Evolutionary conservation across 2,797 vertebrate genomes (phyloP), one percentile per base, ranked within the genome.

Genomic region (Notolepis coatsorum): DNA sequence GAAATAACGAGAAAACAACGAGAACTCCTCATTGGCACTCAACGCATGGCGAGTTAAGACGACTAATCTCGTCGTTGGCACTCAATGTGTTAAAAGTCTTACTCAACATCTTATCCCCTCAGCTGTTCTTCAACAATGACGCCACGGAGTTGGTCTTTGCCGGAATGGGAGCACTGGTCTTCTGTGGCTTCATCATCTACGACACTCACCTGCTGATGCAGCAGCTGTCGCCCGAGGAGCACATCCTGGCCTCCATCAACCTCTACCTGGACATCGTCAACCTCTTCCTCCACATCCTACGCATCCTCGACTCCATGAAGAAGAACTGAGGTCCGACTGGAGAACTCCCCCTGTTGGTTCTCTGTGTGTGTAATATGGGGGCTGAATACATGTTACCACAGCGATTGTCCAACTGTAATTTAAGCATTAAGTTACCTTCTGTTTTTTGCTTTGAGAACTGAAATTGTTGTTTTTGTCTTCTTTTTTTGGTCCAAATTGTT

Each of bases 261-360:
- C 94, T 99, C 55, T 99, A 98, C 86, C 88, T 99, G 89, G 97
- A 99, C 83, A 90, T 98, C 61, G 91, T 98, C 84, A 98, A 96
- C 88, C 94, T 99, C 1, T 98, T 99, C 89, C 81, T 99, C 62
- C 90, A 98, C 68, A 82, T 98, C 58, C 89, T 99, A 55, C 93
- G 92, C 37, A 50, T 98, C 73, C 91, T 97, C 4, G 93, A 96
- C 73, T 91, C 95, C 3, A 80, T 96, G 85, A 96, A 96, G 91
- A 97, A 96, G 83, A 96, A 97, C 76, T 98, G 89, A 93, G 45
- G 7, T 8, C 43, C 20, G 28, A 25, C n/a, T 18, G 17, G 6
- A 20, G 8, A 20, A 12, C 10, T 7, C 21, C n/a, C n/a, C n/a
- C n/a, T n/a, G n/a, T n/a, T n/a, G n/a, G n/a, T n/a, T n/a, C n/a